A percentile compares a stretch with the other conserved stretches of the same genome.
Evolutionary conservation across 2,888 invertebrate genomes (phyloP).

Genomic region (Tubiluchus corallicola): DNA sequence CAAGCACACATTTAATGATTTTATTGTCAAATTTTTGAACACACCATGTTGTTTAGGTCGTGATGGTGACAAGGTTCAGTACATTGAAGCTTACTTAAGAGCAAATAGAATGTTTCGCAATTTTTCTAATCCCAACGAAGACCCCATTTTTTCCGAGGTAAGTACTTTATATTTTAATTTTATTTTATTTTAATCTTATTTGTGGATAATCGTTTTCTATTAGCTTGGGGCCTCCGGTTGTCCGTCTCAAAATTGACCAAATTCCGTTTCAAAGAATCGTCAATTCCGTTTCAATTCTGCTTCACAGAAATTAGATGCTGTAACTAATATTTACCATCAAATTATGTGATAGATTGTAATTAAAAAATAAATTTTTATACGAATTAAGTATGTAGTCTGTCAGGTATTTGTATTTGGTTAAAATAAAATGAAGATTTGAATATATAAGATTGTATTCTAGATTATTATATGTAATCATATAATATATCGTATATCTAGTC

Average conservation of each 20-base stretch:
- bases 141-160: slow-evolving; percentile 58
- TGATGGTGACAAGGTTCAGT: slow-evolving; percentile 41
- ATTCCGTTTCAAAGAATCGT: no score
- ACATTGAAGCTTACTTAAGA: slow-evolving; percentile 61
- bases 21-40: no score
- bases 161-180: slow-evolving; percentile 6
- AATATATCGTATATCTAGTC: no score
- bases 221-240: no score
- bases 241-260: no score
- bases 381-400: no score
- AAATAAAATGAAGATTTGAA: neutral
- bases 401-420: no score
- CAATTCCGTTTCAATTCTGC: no score
- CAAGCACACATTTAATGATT: no score
- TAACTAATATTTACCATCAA: no score
- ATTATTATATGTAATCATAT: slow-evolving; percentile 7
- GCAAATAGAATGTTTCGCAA: slow-evolving; percentile 56
- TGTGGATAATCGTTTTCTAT: no score
- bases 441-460: neutral
- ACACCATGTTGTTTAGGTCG: slow-evolving; percentile 50
- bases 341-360: neutral
- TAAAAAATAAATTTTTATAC: neutral
- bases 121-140: slow-evolving; percentile 49
- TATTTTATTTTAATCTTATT: no score
- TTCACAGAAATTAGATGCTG: slow-evolving; percentile 17